phyloP scores from a whole-genome alignment of 1,140 invertebrate species.

The Mactra quadrangularis region DNA sequence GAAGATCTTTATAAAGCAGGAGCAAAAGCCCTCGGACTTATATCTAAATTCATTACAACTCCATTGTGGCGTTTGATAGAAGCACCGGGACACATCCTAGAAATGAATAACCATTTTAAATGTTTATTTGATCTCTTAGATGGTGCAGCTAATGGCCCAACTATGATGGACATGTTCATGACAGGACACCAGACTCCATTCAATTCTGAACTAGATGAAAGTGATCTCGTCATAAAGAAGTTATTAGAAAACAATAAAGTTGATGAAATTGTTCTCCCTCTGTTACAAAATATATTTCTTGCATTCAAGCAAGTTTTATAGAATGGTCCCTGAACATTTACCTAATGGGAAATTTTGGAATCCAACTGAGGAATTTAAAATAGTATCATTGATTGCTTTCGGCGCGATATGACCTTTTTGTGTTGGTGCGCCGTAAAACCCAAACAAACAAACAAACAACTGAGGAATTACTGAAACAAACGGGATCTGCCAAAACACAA shows the following conservation, averaged over 20 bases:
- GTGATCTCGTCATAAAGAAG: background rate
- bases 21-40: slow-evolving; percentile 57
- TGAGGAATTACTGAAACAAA: background rate
- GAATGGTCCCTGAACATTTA: slow-evolving; percentile 13
- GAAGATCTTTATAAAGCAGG: slow-evolving; percentile 34
- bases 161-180: slow-evolving; percentile 11
- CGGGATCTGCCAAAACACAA: slow-evolving; percentile 44
- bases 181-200: slow-evolving; percentile 9
- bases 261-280: background rate
- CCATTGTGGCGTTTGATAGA: slow-evolving; percentile 62
- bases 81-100: slow-evolving; percentile 47
- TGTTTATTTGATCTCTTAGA: slow-evolving; percentile 23
- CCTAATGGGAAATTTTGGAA: slow-evolving; percentile 15
- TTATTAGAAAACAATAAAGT: slow-evolving; percentile 8
- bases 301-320: background rate
- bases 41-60: slow-evolving; percentile 49
- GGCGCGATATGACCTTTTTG: no score
- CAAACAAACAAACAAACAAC: no score
- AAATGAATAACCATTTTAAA: slow-evolving; percentile 32
- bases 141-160: background rate
- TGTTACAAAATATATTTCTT: slow-evolving; percentile 16
- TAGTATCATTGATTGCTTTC: slow-evolving; percentile 7
- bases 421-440: no score
- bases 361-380: slow-evolving; percentile 38
- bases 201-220: background rate